Evolutionary conservation across 2,888 invertebrate genomes (phyloP).

Genomic region (Lacanobia wlatinum): DNA sequence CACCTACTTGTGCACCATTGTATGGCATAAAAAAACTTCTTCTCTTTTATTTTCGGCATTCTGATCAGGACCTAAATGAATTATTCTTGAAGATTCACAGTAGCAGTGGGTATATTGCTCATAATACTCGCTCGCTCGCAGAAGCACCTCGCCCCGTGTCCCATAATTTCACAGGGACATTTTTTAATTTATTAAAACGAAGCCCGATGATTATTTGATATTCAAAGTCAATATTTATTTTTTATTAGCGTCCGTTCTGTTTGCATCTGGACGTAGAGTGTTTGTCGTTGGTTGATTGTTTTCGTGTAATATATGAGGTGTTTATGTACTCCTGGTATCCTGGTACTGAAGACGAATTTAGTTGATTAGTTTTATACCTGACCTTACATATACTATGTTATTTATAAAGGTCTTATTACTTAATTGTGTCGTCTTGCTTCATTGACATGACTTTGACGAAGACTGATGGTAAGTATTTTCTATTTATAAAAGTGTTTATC

Average conservation of each 20-base stretch:
- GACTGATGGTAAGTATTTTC: constrained; percentile 5
- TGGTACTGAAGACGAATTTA: constrained; percentile 12
- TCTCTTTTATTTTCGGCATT: too few species aligned
- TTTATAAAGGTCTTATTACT: constrained; percentile 18
- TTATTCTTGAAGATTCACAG: too few species aligned
- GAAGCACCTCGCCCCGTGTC: constrained; percentile 65
- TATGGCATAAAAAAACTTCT: too few species aligned
- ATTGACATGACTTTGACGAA: neutral
- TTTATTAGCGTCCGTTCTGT: constrained; percentile 78
- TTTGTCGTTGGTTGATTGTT: constrained; percentile 43
- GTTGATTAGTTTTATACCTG: constrained; percentile 31
- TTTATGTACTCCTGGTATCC: constrained; percentile 9
- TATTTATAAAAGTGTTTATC: neutral
- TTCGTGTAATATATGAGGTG: constrained; percentile 26
- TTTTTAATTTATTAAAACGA: constrained; percentile 86
- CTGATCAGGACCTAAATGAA: too few species aligned
- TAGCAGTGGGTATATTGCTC: too few species aligned
- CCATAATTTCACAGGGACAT: constrained; percentile 80
- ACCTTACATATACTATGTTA: neutral
- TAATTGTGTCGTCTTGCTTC: neutral
- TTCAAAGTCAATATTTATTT: constrained; percentile 84
- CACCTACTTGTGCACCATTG: too few species aligned
- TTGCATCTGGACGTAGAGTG: constrained; percentile 62
- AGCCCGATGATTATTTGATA: constrained; percentile 81
- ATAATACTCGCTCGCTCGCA: constrained; percentile 40